Base-by-base conservation (phyloP, 2,888 invertebrate species). In the Sepiola atlantica region DNA sequence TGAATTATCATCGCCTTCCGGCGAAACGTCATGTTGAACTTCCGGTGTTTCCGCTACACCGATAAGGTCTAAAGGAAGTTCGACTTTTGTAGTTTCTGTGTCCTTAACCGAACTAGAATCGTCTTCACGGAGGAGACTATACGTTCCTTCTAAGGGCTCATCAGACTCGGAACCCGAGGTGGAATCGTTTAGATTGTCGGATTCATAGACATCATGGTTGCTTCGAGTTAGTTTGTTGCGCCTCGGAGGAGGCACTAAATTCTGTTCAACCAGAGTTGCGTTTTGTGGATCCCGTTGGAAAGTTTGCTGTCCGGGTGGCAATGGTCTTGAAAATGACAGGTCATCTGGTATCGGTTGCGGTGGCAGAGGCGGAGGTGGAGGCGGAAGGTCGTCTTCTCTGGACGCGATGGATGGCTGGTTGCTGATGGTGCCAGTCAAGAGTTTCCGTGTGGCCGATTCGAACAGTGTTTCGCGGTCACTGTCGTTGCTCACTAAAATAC, bases 401-500 rank as follows among this genome's bases (percentile, higher is more conserved):
- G 94, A 35, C 55, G 57, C 28, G 91, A 77, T 20, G 94, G 94
- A 16, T 55, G 35, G 35, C 45, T 91, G 45, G 55, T 91, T 28
- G 57, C 55, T n/a, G 35, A 35, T 55, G 24, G 32, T 24, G 94
- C 21, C n/a, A 21, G 28, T 57, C 16, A 55, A 21, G 61, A 61
- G 28, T 77, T 61, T 28, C 35, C 14, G 20, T 14, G n/a, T 93
- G 93, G 55, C 93, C 55, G 54, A 95, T 21, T 95, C 95, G 18
- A 96, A 94, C 32, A 96, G 91, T 1, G 96, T 96, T 54, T 95
- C 94, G 35, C 96, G 96, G 55, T 94, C 95, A 57, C 96, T 96
- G 32, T 96, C 96, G 28, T 96, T 95, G 77, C 95, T 96, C 35
- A 95, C 95, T 28, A 95, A 95, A 28, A 95, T 95, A 16, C 96